Evolutionary conservation across 2,888 invertebrate species (phyloP).

Genomic region (Hololepta plana): DNA sequence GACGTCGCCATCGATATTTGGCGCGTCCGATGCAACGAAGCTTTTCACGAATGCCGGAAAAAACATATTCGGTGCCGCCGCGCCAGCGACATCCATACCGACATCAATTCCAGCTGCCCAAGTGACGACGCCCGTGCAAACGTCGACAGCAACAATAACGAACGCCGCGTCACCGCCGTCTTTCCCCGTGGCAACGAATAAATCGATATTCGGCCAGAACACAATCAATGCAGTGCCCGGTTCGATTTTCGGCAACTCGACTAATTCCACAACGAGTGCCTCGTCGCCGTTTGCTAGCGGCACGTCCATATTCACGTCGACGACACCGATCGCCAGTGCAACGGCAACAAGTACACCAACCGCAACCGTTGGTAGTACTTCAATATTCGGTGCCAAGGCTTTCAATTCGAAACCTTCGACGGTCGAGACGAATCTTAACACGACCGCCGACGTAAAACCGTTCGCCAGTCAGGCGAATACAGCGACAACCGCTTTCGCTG

Average conservation of each 20-base stretch:
- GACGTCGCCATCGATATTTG: background rate
- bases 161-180: too few species aligned
- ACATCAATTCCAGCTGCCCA: background rate
- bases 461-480: slow-evolving; percentile 2
- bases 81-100: background rate
- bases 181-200: too few species aligned
- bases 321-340: background rate
- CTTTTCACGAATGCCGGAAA: background rate
- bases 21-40: slow-evolving; percentile 1
- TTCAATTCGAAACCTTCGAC: too few species aligned
- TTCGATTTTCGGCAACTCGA: slow-evolving; percentile 4
- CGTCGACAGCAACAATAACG: background rate
- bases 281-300: slow-evolving; percentile 2
- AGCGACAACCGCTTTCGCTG: slow-evolving; percentile 5
- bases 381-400: slow-evolving; percentile 5
- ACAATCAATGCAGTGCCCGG: slow-evolving; percentile 3
- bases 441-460: too few species aligned
- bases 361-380: background rate
- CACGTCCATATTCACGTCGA: background rate
- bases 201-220: slow-evolving; percentile 5
- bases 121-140: background rate
- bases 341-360: slow-evolving; percentile 2
- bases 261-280: slow-evolving; percentile 1
- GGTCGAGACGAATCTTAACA: too few species aligned
- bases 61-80: background rate